A percentile compares a stretch with the other conserved stretches of the same genome.
These are phyloP conservation scores for Conopomorpha cramerella DNA, from an alignment of 1,140 invertebrate species.

Conservation along the genomic window DNA sequence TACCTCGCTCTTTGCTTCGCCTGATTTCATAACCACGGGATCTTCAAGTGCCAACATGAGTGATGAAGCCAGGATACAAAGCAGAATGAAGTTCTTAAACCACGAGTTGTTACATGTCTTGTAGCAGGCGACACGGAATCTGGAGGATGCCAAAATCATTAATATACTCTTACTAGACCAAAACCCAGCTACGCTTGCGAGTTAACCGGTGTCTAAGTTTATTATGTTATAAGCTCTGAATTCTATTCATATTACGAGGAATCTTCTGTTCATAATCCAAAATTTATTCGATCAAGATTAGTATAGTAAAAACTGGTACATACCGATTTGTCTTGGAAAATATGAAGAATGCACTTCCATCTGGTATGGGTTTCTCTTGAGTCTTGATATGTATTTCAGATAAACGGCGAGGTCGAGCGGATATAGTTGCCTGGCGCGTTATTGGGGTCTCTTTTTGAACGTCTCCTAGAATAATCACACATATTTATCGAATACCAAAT, in stretches of 20 bases:
- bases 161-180: too few relatives aligned
- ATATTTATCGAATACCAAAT: too few relatives aligned
- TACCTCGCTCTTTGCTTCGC: slow-evolving; percentile 26
- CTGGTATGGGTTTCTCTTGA: slow-evolving; percentile 91
- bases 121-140: slow-evolving; percentile 95
- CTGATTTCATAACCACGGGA: slow-evolving; percentile 77
- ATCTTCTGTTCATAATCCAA: too few relatives aligned
- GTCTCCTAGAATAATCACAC: slow-evolving; percentile 37
- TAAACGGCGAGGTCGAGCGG: slow-evolving; percentile 83
- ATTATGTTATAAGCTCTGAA: too few relatives aligned
- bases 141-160: too few relatives aligned
- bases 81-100: slow-evolving; percentile 94
- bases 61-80: slow-evolving; percentile 97
- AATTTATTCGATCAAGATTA: too few relatives aligned
- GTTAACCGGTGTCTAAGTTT: too few relatives aligned
- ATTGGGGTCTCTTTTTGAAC: slow-evolving; percentile 26
- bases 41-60: slow-evolving; percentile 98
- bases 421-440: slow-evolving; percentile 21
- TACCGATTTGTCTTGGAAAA: slow-evolving; percentile 93
- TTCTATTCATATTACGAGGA: too few relatives aligned
- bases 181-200: too few relatives aligned
- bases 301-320: too few relatives aligned
- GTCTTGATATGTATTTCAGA: slow-evolving; percentile 87
- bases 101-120: slow-evolving; percentile 96
- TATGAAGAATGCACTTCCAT: slow-evolving; percentile 91